Conservation (phyloP, 2,797 vertebrate genomes). For the Brachyrhaphis roseni region DNA sequence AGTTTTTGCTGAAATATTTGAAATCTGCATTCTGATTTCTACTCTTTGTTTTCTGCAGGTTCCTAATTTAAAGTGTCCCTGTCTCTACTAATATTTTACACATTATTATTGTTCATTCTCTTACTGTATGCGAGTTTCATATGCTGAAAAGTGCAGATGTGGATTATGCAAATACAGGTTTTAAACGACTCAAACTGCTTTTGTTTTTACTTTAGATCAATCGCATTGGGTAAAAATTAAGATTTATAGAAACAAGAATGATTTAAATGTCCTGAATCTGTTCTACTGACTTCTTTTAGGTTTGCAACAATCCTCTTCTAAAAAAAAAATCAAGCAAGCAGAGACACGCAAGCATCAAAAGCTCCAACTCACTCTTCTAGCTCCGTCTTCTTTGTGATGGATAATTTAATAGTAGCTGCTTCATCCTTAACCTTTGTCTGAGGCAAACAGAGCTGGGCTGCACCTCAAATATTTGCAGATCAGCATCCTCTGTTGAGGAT, state of each 20-base stretch:
- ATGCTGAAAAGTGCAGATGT: slow-evolving; percentile 41
- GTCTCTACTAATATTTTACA: slow-evolving; percentile 41
- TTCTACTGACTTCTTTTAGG: slow-evolving; percentile 31
- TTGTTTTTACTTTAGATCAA: slow-evolving; percentile 16
- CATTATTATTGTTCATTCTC: slow-evolving; percentile 50
- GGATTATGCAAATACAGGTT: slow-evolving; percentile 52
- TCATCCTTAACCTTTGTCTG: slow-evolving; percentile 31
- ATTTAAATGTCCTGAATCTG: slow-evolving; percentile 6
- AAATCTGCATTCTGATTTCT: slow-evolving; percentile 12
- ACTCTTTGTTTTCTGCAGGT: slow-evolving; percentile 10
- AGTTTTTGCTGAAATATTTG: slow-evolving; percentile 25
- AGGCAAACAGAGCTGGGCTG: slow-evolving; percentile 60
- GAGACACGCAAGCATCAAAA: neutral
- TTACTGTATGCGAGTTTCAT: slow-evolving; percentile 42
- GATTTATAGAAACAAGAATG: neutral
- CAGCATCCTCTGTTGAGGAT: slow-evolving; percentile 28
- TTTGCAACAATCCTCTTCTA: slow-evolving; percentile 26
- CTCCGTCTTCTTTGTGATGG: slow-evolving; percentile 38
- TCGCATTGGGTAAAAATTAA: neutral
- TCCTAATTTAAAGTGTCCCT: slow-evolving; percentile 29
- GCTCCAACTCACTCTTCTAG: neutral
- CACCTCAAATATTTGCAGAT: slow-evolving; percentile 79
- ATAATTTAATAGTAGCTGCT: slow-evolving; percentile 42
- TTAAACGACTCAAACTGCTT: slow-evolving; percentile 26
- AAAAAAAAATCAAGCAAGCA: slow-evolving; percentile 24